Evolutionary conservation across 2,797 vertebrate species (phyloP), one percentile per base, ranked within the genome.

Genomic region (Xiphorhynchus erythropygius): DNA sequence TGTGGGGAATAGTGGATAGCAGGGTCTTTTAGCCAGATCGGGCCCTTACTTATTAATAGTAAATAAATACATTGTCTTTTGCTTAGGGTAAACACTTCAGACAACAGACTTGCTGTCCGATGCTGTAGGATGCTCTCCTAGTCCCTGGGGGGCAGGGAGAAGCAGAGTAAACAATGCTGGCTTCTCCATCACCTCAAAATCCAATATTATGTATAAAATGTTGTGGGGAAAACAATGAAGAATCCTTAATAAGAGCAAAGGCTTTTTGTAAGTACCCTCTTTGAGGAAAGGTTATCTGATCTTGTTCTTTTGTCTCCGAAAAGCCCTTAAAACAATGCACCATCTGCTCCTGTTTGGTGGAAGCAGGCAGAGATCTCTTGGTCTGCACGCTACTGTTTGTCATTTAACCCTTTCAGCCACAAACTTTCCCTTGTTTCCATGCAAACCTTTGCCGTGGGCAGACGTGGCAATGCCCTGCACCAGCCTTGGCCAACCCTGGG

Each of bases 321-420:
- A 97, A 96, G 94, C 96, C 91, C 94, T 94, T 93, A 96, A 97
- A 97, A 97, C 95, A 97, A 97, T 93, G 94, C 81, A 70, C 97
- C 97, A 97, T 97, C 97, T 97, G 96, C 95, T 97, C 39, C 75
- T 75, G 84, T 88, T 96, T 93, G 94, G 94, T 94, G 81, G 88
- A 81, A 94, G 91, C 89, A 71, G 82, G 93, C 87, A 65, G 94
- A 57, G 76, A 73, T 80, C 93, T 71, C 89, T 32, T 63, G 4
- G 64, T 55, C 91, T 60, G 74, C 60, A 9, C 59, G 79, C 60
- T 39, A 52, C 81, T 55, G 49, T 33, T 62, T 64, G 52, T 52
- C 25, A 16, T 80, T 97, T 97, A 97, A 97, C 96, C 81, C 97
- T 64, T 97, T 94, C 49, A 0, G 44, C 44, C 77, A 47, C 93